Conservation (phyloP, 2,888 invertebrate species). For the Blomia tropicalis region DNA sequence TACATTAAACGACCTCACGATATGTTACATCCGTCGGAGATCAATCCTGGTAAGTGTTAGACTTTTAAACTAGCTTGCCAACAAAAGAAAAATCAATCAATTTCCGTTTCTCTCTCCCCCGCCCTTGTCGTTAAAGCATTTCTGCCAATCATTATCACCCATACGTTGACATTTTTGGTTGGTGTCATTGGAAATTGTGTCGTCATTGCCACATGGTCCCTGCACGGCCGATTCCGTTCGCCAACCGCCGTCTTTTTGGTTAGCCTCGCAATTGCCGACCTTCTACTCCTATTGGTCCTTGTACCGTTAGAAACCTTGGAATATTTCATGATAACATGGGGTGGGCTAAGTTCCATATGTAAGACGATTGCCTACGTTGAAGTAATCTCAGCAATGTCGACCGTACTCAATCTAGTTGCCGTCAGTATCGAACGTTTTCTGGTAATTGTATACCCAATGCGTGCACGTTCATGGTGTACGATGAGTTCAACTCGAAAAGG, state of each 20-base stretch:
- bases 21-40: conserved; percentile 30
- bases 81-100: background rate
- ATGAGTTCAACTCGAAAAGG: conserved; percentile 29
- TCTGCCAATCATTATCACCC: conserved; percentile 30
- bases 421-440: conserved; percentile 37
- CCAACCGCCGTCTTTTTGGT: conserved; percentile 34
- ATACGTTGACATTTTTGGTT: conserved; percentile 30
- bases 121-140: conserved; percentile 26
- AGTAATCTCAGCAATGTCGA: conserved; percentile 38
- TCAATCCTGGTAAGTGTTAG: conserved; percentile 26
- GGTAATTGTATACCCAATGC: conserved; percentile 29
- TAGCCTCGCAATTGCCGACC: conserved; percentile 34
- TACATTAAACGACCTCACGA: conserved; percentile 29
- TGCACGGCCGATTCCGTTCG: conserved; percentile 27
- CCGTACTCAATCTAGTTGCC: conserved; percentile 39
- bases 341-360: conserved; percentile 35
- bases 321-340: conserved; percentile 34
- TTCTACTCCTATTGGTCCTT: conserved; percentile 33
- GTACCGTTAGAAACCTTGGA: conserved; percentile 31
- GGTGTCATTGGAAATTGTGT: conserved; percentile 31
- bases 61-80: background rate
- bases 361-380: conserved; percentile 38
- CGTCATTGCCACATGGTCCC: conserved; percentile 31
- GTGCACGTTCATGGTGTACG: conserved; percentile 30
- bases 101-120: too few species aligned